Evolutionary conservation across 2,113 vertebrate species (phyloP).

Genomic region (Crocuta crocuta): DNA sequence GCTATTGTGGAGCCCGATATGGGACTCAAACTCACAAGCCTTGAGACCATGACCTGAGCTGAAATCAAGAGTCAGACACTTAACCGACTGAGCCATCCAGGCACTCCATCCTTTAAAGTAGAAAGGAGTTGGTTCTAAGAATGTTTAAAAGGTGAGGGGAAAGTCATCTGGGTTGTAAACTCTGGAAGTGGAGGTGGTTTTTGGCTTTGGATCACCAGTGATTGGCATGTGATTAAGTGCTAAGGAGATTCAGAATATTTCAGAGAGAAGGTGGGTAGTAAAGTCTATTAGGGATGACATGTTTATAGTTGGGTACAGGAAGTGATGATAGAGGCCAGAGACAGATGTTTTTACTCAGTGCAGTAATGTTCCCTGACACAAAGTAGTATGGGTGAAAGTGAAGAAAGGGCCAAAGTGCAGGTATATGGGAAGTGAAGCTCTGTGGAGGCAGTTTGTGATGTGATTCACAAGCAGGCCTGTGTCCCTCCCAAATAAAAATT

Average conservation of each 20-base stretch:
- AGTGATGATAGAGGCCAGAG: not conserved
- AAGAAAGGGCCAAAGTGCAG: not conserved
- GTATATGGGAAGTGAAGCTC: not conserved
- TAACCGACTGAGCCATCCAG: no score
- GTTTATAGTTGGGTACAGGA: not conserved
- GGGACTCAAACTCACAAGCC: no score
- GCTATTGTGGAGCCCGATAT: no score
- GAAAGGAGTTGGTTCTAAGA: slow-evolving; percentile 1
- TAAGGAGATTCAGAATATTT: not conserved
- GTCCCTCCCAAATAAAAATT: not conserved
- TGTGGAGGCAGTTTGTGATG: not conserved
- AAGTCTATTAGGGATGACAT: not conserved
- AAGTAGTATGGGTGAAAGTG: not conserved
- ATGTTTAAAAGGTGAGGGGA: not conserved
- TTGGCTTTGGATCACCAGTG: not conserved
- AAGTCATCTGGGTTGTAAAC: not conserved
- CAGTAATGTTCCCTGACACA: not conserved
- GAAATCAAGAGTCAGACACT: no score
- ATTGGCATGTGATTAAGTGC: not conserved
- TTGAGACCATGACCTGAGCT: no score
- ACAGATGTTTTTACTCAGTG: not conserved
- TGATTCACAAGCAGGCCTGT: not conserved
- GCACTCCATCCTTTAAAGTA: not conserved
- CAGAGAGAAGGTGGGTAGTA: not conserved
- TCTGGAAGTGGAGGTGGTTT: not conserved